Evolutionary conservation across 2,797 vertebrate genomes (phyloP).

Genomic region (Saguinus oedipus): DNA sequence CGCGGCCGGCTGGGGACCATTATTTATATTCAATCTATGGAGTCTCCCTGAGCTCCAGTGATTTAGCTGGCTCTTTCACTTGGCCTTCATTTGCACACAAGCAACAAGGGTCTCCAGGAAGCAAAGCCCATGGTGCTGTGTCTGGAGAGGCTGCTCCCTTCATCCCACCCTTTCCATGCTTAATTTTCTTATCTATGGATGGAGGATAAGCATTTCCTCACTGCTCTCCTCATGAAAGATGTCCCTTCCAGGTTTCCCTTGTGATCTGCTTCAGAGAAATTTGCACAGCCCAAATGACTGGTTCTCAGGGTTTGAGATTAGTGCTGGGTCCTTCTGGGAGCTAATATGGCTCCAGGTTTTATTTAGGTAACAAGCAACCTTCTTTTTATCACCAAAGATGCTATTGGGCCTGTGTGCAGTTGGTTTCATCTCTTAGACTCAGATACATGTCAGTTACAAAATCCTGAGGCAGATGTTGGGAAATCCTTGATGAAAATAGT

Average conservation of each 20-base stretch:
- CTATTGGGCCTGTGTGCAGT: neutral
- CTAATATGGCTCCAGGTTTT: neutral
- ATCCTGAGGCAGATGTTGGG: neutral
- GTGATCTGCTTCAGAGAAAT: neutral
- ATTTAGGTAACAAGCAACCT: neutral
- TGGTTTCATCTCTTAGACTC: neutral
- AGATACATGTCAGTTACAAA: neutral
- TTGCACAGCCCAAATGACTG: neutral
- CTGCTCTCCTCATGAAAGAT: neutral
- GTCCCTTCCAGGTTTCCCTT: neutral
- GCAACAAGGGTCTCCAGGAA: neutral
- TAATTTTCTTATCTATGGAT: neutral
- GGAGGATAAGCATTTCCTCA: neutral
- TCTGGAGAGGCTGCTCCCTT: neutral
- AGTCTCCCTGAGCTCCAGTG: fast-evolving
- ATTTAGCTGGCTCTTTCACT: fast-evolving
- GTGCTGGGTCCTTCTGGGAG: neutral
- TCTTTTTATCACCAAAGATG: neutral
- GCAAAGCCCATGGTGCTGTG: fast-evolving
- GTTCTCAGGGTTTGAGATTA: neutral
- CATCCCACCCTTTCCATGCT: neutral
- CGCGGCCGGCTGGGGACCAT: fast-evolving
- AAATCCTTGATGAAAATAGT: neutral
- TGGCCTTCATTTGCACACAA: neutral
- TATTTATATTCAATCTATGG: fast-evolving